A percentile compares a stretch with the other conserved stretches of the same genome.
Conservation (phyloP, 1,140 invertebrate genomes). For the Eulimnadia texana region DNA sequence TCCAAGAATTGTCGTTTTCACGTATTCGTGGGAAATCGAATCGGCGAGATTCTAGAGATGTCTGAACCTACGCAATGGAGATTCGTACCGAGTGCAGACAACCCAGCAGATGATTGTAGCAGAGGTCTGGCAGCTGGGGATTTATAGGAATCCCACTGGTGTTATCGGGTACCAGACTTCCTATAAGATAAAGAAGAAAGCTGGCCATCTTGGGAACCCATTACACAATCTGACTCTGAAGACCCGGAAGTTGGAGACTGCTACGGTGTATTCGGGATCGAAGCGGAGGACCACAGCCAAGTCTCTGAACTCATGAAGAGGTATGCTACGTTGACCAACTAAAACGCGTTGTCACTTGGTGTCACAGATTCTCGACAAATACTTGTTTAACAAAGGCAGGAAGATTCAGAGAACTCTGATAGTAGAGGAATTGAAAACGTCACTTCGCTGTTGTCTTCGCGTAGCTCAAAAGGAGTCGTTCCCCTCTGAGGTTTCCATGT, state of each 20-base stretch:
- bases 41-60: conserved; percentile 12
- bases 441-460: too few relatives aligned
- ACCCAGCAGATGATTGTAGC: conserved; percentile 18
- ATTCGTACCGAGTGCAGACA: conserved; percentile 13
- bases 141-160: background rate
- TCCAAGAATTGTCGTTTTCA: conserved; percentile 1
- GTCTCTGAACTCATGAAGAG: too few relatives aligned
- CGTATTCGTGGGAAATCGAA: conserved; percentile 10
- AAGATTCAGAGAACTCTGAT: too few relatives aligned
- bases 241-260: background rate
- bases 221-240: background rate
- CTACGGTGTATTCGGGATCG: too few relatives aligned
- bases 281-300: too few relatives aligned
- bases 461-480: too few relatives aligned
- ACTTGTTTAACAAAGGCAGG: too few relatives aligned
- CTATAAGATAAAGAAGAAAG: background rate
- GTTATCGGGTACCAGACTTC: background rate
- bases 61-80: conserved; percentile 3
- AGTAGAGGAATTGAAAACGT: too few relatives aligned
- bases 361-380: too few relatives aligned
- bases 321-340: too few relatives aligned
- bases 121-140: background rate
- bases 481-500: too few relatives aligned
- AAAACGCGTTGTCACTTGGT: too few relatives aligned
- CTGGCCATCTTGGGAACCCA: background rate